Percentiles rank a stretch among this genome's conserved stretches.
phyloP scores from a whole-genome alignment of 2,888 invertebrate species.

The Crioceris asparagi region DNA sequence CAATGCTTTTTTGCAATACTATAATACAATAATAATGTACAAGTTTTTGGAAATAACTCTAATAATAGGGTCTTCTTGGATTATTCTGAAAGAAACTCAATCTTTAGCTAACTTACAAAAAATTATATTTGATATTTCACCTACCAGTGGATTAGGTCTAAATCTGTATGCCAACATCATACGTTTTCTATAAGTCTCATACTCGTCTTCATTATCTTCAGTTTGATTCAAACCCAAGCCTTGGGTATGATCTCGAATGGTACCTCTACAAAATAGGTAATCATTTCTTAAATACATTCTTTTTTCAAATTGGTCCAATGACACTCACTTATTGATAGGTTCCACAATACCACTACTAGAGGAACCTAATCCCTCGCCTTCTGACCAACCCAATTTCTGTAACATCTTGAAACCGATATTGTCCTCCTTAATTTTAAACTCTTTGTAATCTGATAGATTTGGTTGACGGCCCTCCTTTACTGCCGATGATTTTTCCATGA shows the following conservation, averaged over 20 bases:
- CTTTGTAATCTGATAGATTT: slow-evolving; percentile 94
- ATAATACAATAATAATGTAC: no score
- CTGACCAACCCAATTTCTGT: slow-evolving; percentile 92
- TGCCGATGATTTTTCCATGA: slow-evolving; percentile 77
- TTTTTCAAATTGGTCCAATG: no score
- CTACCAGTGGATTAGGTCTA: slow-evolving; percentile 91
- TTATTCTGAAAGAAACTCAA: slow-evolving; percentile 60
- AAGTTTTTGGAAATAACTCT: no score
- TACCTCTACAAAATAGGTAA: slow-evolving; percentile 44
- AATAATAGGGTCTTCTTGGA: slow-evolving; percentile 79
- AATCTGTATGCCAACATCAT: slow-evolving; percentile 98
- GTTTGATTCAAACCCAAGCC: slow-evolving; percentile 74
- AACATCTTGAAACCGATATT: slow-evolving; percentile 95
- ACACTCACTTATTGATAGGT: slow-evolving; percentile 83
- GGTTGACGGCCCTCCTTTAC: slow-evolving; percentile 79
- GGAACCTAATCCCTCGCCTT: slow-evolving; percentile 86
- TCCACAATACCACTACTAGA: slow-evolving; percentile 83
- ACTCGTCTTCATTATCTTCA: slow-evolving; percentile 83
- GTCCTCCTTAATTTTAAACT: slow-evolving; percentile 89
- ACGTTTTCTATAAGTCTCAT: slow-evolving; percentile 90
- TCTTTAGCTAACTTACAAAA: not conserved
- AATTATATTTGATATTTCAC: slow-evolving; percentile 16
- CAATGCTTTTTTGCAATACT: no score
- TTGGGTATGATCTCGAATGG: slow-evolving; percentile 58
- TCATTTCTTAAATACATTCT: no score